A percentile compares a stretch with the other conserved stretches of the same genome.
These are phyloP conservation scores for Pristionchus maxplancki DNA, from an alignment of 2,888 invertebrate genomes.

Conservation along the genomic window DNA sequence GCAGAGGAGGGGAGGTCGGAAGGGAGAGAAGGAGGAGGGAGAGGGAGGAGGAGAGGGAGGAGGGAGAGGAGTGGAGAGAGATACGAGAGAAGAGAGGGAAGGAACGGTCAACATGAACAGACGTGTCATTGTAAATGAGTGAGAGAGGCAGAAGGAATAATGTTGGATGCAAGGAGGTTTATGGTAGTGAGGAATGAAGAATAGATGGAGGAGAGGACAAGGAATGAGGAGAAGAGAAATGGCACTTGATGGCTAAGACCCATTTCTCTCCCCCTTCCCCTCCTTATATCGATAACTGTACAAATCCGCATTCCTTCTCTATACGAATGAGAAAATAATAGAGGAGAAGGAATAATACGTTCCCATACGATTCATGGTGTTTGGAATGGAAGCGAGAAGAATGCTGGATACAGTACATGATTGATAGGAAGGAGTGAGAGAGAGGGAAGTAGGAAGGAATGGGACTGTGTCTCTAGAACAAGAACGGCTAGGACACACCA, in stretches of 20 bases:
- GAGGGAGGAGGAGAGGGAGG: not conserved
- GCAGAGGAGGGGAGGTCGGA: conserved; percentile 1
- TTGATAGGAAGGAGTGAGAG: not conserved
- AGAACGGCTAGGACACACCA: not conserved
- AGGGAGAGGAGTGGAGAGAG: conserved; percentile 11
- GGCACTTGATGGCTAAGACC: not conserved
- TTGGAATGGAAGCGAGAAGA: not conserved
- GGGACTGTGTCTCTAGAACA: not conserved
- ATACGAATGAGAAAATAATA: conserved; percentile 22
- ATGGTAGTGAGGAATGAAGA: not conserved
- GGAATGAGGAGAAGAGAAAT: not conserved
- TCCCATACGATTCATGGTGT: conserved; percentile 11
- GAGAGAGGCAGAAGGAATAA: conserved; percentile 10
- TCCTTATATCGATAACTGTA: conserved; percentile 18
- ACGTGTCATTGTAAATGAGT: conserved; percentile 40
- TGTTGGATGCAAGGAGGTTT: conserved; percentile 14
- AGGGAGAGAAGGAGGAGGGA: not conserved
- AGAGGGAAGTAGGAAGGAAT: not conserved
- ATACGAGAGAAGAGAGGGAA: conserved; percentile 52
- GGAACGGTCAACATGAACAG: conserved; percentile 36
- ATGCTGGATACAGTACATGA: not conserved
- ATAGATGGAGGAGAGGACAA: not conserved
- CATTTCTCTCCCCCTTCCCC: not conserved
- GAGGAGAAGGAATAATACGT: conserved; percentile 7
- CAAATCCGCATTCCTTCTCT: not conserved